These are phyloP conservation scores for Pterophyllum scalare DNA, from an alignment of 2,113 vertebrate genomes.

Conservation along the genomic window DNA sequence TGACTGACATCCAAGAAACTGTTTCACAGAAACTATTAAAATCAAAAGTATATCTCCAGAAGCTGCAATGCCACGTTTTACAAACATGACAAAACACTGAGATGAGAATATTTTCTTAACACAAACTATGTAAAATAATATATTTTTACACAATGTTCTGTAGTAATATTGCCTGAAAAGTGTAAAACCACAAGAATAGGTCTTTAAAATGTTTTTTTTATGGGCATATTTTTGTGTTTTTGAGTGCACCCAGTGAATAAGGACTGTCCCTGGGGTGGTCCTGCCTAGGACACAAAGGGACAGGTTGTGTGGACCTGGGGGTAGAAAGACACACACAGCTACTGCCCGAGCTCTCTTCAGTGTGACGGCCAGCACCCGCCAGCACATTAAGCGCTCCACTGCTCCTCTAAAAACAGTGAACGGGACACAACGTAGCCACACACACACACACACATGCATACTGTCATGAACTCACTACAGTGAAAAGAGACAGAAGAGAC, in stretches of 20 bases:
- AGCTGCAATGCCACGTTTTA: not conserved
- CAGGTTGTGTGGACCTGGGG: slow-evolving; percentile 67
- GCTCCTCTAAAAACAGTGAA: slow-evolving; percentile 58
- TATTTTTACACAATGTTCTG: not conserved
- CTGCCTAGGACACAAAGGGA: slow-evolving; percentile 51
- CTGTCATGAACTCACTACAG: slow-evolving; percentile 26
- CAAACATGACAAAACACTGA: not conserved
- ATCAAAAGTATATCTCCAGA: not conserved
- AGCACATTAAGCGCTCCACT: slow-evolving; percentile 68
- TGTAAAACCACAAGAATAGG: not conserved
- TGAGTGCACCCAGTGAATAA: slow-evolving; percentile 20
- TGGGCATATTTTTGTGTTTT: not conserved
- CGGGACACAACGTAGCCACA: slow-evolving; percentile 42
- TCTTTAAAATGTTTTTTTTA: not conserved
- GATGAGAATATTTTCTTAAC: not conserved
- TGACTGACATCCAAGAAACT: not conserved
- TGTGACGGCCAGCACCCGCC: slow-evolving; percentile 57
- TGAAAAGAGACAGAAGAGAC: slow-evolving; percentile 13
- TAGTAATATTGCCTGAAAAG: not conserved
- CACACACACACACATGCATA: slow-evolving; percentile 34
- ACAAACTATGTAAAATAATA: not conserved
- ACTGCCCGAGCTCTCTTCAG: slow-evolving; percentile 53
- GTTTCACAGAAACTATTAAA: not conserved
- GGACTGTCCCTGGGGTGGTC: slow-evolving; percentile 23
- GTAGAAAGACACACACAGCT: slow-evolving; percentile 57